Evolutionary conservation across 2,888 invertebrate genomes (phyloP).

Genomic region (Idaea biselata): DNA sequence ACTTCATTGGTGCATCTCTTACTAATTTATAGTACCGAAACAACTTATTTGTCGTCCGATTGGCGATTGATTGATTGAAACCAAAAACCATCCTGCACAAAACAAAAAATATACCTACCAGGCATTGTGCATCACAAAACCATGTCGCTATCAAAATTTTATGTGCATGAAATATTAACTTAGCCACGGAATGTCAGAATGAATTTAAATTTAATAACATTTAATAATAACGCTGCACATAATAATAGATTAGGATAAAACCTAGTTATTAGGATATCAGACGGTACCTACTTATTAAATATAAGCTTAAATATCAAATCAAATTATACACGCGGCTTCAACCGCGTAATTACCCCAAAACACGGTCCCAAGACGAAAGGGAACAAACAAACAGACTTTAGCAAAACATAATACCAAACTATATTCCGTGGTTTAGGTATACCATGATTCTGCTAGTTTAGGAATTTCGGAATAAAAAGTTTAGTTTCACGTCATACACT

Average conservation of each 20-base stretch:
- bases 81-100: slow-evolving; percentile 1
- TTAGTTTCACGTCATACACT: neutral
- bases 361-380: too few relatives aligned
- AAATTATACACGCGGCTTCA: neutral
- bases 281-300: neutral
- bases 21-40: too few relatives aligned
- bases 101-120: neutral
- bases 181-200: neutral
- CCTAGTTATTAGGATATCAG: slow-evolving; percentile 18
- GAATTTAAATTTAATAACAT: neutral
- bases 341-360: neutral
- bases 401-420: too few relatives aligned
- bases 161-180: neutral
- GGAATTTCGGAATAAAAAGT: neutral
- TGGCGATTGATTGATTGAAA: neutral
- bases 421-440: too few relatives aligned
- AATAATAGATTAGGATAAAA: slow-evolving; percentile 7
- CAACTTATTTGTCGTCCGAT: too few relatives aligned
- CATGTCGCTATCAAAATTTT: neutral
- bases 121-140: neutral
- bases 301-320: neutral
- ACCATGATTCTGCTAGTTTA: neutral
- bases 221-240: neutral
- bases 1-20: too few relatives aligned
- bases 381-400: too few relatives aligned